phyloP scores from a whole-genome alignment of 35 echinoderm and acorn worm genomes.

The Eucidaris tribuloides region DNA sequence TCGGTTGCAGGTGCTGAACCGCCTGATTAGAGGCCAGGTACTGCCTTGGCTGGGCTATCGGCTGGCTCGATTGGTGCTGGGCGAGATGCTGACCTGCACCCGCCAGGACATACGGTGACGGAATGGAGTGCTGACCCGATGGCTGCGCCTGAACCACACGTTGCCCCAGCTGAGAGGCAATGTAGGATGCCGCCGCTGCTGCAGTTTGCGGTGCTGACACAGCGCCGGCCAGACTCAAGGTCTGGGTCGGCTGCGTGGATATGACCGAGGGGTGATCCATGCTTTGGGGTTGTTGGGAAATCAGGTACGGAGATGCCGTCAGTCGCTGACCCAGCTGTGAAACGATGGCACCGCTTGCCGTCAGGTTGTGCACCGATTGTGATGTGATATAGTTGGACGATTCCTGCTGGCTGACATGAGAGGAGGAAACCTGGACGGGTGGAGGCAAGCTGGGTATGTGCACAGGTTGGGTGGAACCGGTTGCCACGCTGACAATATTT shows the following conservation, averaged over 20 bases:
- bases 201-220: background rate
- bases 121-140: background rate
- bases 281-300: background rate
- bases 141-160: background rate
- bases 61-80: background rate
- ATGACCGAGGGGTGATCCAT: background rate
- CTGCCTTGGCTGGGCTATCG: background rate
- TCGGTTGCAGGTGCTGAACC: background rate
- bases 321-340: background rate
- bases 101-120: background rate
- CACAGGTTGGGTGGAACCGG: background rate
- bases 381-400: background rate
- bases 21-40: background rate
- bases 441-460: background rate
- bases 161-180: conserved; percentile 10
- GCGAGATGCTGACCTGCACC: background rate
- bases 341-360: background rate
- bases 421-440: background rate
- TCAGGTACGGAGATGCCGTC: background rate
- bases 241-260: background rate
- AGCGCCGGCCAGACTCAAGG: background rate
- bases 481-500: background rate
- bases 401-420: conserved; percentile 1
- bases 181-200: background rate
- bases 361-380: background rate